Conservation (phyloP, 1,140 invertebrate genomes). For the Octopus bimaculoides region DNA sequence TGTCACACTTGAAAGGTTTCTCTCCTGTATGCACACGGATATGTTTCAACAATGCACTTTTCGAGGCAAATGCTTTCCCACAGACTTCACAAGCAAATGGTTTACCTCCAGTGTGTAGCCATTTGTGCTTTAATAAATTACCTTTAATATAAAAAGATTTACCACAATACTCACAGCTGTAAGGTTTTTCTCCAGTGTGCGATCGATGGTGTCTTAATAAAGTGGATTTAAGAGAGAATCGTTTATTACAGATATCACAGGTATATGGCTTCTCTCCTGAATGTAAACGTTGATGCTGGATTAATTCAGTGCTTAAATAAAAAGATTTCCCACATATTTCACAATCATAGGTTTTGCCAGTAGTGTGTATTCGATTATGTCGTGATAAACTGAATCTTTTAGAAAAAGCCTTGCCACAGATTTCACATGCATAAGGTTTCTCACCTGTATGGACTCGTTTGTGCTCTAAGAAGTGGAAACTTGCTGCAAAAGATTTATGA, state of each 20-base stretch:
- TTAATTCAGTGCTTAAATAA: neutral
- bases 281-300: no score
- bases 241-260: no score
- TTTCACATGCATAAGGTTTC: conserved; percentile 70
- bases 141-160: conserved; percentile 10
- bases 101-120: conserved; percentile 37
- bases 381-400: conserved; percentile 12
- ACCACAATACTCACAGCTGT: conserved; percentile 15
- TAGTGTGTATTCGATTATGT: conserved; percentile 40
- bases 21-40: conserved; percentile 88
- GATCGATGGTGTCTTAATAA: no score
- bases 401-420: conserved; percentile 15
- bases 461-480: conserved; percentile 51
- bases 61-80: conserved; percentile 54
- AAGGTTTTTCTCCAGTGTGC: conserved; percentile 20
- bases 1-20: conserved; percentile 84
- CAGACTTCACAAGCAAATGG: conserved; percentile 35
- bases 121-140: neutral
- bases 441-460: conserved; percentile 20
- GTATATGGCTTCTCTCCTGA: no score
- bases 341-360: conserved; percentile 51
- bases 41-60: conserved; percentile 88
- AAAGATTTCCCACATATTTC: conserved; percentile 44
- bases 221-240: no score
- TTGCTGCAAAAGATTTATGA: conserved; percentile 22